Conservation (phyloP, 2,113 vertebrate genomes). For the Colistium nudipinnis region DNA sequence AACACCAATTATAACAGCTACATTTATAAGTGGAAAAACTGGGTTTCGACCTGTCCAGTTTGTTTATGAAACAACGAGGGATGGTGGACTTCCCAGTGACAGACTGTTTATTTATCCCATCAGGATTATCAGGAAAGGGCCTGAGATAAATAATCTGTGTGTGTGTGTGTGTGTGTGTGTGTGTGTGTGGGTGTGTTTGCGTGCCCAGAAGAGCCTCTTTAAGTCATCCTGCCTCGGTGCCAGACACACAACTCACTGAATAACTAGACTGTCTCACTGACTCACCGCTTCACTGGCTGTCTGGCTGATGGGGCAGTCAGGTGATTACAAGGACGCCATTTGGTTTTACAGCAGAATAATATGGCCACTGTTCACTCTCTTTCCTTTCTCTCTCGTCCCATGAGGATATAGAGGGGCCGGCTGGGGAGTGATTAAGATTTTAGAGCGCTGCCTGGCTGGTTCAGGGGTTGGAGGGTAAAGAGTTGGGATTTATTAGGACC, state of each 20-base stretch:
- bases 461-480: slow-evolving; percentile 81
- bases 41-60: too few relatives aligned
- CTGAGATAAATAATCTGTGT: slow-evolving; percentile 13
- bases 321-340: slow-evolving; percentile 75
- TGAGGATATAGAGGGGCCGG: slow-evolving; percentile 54
- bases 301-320: slow-evolving; percentile 55
- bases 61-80: too few relatives aligned
- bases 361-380: slow-evolving; percentile 63
- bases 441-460: slow-evolving; percentile 75
- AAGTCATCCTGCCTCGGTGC: slow-evolving; percentile 33
- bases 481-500: slow-evolving; percentile 80
- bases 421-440: slow-evolving; percentile 79
- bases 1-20: too few relatives aligned
- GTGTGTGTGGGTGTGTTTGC: slow-evolving; percentile 22
- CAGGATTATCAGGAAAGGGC: background rate
- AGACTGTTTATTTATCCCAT: slow-evolving; percentile 12
- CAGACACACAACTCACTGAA: slow-evolving; percentile 33
- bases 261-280: slow-evolving; percentile 45
- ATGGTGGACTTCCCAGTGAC: too few relatives aligned
- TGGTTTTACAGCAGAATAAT: slow-evolving; percentile 73
- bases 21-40: too few relatives aligned
- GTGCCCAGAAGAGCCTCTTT: slow-evolving; percentile 26
- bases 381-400: slow-evolving; percentile 52
- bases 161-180: slow-evolving; percentile 14
- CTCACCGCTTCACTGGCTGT: slow-evolving; percentile 32